Percentiles rank a stretch among this genome's conserved stretches.
Conservation (phyloP, 2,797 vertebrate genomes). For the Myotis pilosus region DNA sequence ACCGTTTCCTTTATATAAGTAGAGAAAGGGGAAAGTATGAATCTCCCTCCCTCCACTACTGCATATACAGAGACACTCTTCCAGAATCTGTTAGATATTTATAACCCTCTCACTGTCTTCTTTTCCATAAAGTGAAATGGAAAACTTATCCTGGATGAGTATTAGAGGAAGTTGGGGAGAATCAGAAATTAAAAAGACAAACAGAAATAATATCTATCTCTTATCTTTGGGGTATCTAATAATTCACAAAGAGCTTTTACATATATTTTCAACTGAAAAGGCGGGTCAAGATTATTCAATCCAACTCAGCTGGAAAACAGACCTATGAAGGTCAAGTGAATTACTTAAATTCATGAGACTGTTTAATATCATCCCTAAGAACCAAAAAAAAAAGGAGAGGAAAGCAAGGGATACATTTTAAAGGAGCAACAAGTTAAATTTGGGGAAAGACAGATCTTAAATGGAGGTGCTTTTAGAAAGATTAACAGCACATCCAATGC, state of each 20-base stretch:
- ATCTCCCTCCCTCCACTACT: too few species aligned
- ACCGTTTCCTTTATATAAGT: background rate
- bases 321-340: background rate
- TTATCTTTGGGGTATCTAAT: background rate
- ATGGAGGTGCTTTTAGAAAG: background rate
- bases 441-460: background rate
- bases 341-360: background rate
- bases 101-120: background rate
- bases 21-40: background rate
- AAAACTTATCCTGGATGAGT: slow-evolving; percentile 9
- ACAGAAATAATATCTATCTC: background rate
- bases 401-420: background rate
- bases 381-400: background rate
- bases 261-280: background rate
- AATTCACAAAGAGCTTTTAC: background rate
- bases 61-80: background rate
- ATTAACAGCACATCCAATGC: background rate
- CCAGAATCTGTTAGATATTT: slow-evolving; percentile 25
- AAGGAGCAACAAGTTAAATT: background rate
- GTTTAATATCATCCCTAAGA: background rate
- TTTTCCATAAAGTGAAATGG: background rate
- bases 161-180: background rate
- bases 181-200: background rate
- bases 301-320: background rate
- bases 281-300: background rate